Percentiles rank a stretch among this genome's conserved stretches.
These are phyloP conservation scores for Hyalella azteca DNA, from an alignment of 2,888 invertebrate species.

Conservation along the genomic window DNA sequence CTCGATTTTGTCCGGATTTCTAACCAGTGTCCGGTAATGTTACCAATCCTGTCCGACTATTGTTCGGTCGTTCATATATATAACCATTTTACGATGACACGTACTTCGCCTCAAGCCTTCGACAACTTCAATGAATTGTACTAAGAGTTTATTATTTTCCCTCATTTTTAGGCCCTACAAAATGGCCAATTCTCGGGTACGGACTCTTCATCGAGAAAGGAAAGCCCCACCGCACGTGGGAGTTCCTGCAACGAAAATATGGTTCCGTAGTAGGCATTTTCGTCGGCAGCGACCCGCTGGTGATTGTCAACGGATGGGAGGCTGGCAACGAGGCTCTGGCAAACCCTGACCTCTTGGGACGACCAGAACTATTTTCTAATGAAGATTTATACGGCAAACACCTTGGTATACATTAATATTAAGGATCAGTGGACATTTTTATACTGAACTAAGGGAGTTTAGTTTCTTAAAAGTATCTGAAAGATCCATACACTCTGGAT, in stretches of 20 bases:
- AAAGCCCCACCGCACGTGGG: not conserved
- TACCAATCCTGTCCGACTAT: too few relatives aligned
- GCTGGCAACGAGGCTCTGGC: conserved; percentile 37
- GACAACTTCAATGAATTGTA: too few relatives aligned
- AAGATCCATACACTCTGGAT: too few relatives aligned
- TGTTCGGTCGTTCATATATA: too few relatives aligned
- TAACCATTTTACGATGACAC: too few relatives aligned
- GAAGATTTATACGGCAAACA: not conserved
- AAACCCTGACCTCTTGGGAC: conserved; percentile 17
- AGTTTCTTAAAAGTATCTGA: not conserved
- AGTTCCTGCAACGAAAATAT: conserved; percentile 3
- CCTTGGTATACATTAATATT: too few relatives aligned
- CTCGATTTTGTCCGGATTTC: too few relatives aligned
- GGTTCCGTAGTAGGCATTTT: conserved; percentile 39
- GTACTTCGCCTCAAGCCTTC: too few relatives aligned
- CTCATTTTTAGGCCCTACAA: conserved; percentile 46
- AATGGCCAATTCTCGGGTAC: conserved; percentile 49
- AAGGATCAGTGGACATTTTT: too few relatives aligned
- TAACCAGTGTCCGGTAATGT: too few relatives aligned
- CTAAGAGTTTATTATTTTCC: too few relatives aligned
- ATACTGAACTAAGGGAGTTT: not conserved
- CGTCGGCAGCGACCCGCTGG: not conserved
- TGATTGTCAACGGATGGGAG: conserved; percentile 35
- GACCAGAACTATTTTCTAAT: not conserved
- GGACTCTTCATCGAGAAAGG: not conserved